Base-by-base conservation (phyloP, 2,113 vertebrate genomes). In the Etia nguti region DNA sequence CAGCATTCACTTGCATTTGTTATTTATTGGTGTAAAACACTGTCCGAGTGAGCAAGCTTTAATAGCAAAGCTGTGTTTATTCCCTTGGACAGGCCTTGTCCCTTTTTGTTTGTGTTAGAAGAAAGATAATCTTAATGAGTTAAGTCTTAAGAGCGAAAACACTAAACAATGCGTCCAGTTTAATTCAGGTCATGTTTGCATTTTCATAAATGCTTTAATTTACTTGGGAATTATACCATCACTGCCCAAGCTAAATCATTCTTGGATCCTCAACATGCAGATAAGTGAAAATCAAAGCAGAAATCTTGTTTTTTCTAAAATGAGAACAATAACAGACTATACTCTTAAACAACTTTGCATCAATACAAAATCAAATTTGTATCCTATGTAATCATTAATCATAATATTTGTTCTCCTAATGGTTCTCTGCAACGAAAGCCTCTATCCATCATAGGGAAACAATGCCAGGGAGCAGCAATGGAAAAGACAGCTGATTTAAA, bases 401-500 rank as follows among this genome's bases (percentile, higher is more conserved):
- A 89, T 88, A 92, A 92, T 90, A 93, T 94, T 91, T 91, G 88
- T 92, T 65, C 83, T 91, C 80, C 88, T 92, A 87, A 92, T 88
- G 88, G 94, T 84, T 80, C 87, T 60, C 57, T 86, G 88, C 86
- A 85, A 87, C 81, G 73, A 93, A 89, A 93, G 81, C 86, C 84
- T 92, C 84, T 75, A 92, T 93, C 90, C 82, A 93, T 95, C 92
- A 91, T 34, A 46, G 79, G 85, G 82, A 86, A 94, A 96, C 93
- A 94, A 95, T 93, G 91, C 87, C 59, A 85, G 91, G 92, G 87
- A 93, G 91, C 88, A 65, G 88, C 92, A 88, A 94, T 91, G 81
- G 92, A 83, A 91, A 86, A 81, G 88, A 92, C 93, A 93, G 91
- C 90, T 88, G 90, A 93, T 89, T 93, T 94, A 88, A 92, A 95